Percentiles rank a stretch among this genome's conserved stretches.
phyloP scores from a whole-genome alignment of 2,797 vertebrate genomes.

The Brachymystax lenok region DNA sequence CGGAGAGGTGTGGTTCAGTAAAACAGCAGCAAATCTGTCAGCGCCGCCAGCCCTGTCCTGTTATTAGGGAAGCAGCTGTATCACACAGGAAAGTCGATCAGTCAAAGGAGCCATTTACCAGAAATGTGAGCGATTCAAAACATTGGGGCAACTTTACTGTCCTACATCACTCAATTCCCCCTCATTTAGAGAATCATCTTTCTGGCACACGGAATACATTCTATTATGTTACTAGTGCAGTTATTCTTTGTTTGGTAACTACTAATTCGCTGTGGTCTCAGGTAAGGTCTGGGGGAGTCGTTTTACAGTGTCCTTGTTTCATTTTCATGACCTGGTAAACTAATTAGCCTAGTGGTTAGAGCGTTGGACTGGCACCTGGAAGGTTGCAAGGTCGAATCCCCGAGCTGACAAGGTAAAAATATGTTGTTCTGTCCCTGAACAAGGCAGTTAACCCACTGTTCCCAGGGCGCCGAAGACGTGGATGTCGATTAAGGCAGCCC shows the following conservation, averaged over 20 bases:
- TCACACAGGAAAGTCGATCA: neutral
- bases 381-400: no score
- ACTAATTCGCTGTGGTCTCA: neutral
- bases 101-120: neutral
- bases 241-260: neutral
- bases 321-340: neutral
- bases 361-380: no score
- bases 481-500: no score
- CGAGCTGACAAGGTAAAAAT: no score
- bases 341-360: no score
- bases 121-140: neutral
- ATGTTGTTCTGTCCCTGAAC: no score
- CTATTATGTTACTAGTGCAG: neutral
- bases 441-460: no score
- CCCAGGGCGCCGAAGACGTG: no score
- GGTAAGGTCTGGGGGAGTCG: neutral
- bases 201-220: neutral
- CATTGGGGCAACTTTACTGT: neutral
- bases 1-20: constrained; percentile 27
- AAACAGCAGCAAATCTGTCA: constrained; percentile 43
- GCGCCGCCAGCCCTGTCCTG: neutral
- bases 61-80: constrained; percentile 42
- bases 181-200: neutral
- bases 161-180: neutral
- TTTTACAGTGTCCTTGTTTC: neutral